phyloP scores from a whole-genome alignment of 2,797 vertebrate species.

The Alcedo quadribrachys region DNA sequence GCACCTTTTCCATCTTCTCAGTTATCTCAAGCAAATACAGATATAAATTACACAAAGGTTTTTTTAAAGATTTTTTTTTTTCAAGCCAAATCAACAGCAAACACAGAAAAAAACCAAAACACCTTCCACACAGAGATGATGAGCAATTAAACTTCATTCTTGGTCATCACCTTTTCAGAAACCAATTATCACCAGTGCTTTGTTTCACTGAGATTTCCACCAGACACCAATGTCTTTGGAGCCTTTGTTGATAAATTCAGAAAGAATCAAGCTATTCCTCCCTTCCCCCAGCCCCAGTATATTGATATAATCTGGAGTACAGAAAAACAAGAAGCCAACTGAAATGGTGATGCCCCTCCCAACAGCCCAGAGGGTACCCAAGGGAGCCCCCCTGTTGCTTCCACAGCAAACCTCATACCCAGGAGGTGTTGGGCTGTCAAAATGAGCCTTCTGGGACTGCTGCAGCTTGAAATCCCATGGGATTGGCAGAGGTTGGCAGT shows the following conservation, averaged over 20 bases:
- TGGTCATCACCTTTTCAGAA: neutral
- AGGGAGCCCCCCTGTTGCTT: too few species aligned
- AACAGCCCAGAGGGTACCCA: too few species aligned
- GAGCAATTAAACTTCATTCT: neutral
- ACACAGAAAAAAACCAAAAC: neutral
- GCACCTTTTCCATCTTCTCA: neutral
- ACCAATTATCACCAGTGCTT: neutral
- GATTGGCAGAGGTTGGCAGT: neutral
- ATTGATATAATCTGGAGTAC: neutral
- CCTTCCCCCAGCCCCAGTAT: neutral
- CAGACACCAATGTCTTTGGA: too few species aligned
- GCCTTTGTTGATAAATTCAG: neutral
- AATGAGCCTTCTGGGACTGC: neutral
- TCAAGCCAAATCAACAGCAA: neutral
- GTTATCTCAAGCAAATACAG: neutral
- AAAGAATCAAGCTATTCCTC: neutral
- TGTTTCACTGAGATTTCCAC: neutral
- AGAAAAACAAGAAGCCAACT: neutral
- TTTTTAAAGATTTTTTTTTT: neutral
- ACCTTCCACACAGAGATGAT: fast-evolving
- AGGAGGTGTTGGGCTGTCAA: neutral
- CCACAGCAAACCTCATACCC: neutral
- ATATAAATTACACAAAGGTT: neutral
- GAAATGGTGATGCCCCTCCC: neutral
- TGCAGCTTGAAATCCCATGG: neutral